Base-by-base conservation (phyloP, 2,888 invertebrate species). In the Drosophila gaucha region DNA sequence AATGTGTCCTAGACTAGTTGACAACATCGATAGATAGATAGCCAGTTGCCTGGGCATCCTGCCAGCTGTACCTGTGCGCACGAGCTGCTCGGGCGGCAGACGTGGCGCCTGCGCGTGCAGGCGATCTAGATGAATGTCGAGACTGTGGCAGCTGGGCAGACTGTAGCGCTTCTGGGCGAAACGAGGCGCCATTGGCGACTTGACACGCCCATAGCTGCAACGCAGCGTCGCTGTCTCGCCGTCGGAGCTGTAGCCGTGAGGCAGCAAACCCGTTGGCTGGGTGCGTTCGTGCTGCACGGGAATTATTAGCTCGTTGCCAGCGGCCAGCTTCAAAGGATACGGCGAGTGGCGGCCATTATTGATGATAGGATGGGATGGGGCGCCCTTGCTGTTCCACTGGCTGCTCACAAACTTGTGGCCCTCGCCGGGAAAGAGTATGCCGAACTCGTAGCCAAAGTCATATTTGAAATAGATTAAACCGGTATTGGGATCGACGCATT, bases 401-500 rank as follows among this genome's bases (percentile, higher is more conserved):
- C 90, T 90, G 72, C 89, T 90, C 65, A 92, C 87, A 68, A 92
- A 90, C 78, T 92, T 92, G 89, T 93, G 93, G 75, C 94, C 93
- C 89, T 94, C 94, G 49, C 94, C 94, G 38, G 95, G 95, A 49
- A 95, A 92, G 44, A 95, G 93, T 73, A 95, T 94, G 67, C 95
- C 95, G 89, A 95, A 95, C 90, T 96, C 96, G 91, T 95, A 96
- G 79, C 95, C 95, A 89, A 96, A 96, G 92, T 96, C 96, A 90
- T 96, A 96, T 92, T 96, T 96, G 93, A 96, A 96, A 92, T 96
- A 96, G 88, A 96, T 95, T 66, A 96, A 92, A 77, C 95, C 95
- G 47, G 95, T 95, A 86, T 95, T 94, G 74, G 95, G 95, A 90
- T 95, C 95, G 89, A 95, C 94, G 91, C 95, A 95, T 92, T 95